Evolutionary conservation across 2,797 vertebrate genomes (phyloP).

Genomic region (Rhyacichthys aspro): DNA sequence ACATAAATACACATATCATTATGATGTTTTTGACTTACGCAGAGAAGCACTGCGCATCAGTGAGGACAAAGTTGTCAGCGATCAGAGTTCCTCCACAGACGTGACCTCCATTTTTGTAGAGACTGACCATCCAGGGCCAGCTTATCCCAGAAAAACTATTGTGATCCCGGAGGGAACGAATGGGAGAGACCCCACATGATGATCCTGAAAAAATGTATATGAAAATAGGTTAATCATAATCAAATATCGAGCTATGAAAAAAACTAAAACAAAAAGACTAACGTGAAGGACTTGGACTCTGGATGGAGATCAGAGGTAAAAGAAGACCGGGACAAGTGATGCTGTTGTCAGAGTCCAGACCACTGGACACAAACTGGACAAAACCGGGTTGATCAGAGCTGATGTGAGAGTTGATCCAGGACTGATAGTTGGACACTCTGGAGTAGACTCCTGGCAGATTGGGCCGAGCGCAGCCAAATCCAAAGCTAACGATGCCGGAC

Average conservation of each 20-base stretch:
- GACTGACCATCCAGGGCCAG: slow-evolving; percentile 65
- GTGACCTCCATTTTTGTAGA: slow-evolving; percentile 44
- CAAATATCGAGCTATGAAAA: background rate
- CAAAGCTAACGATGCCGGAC: slow-evolving; percentile 72
- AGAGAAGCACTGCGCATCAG: slow-evolving; percentile 51
- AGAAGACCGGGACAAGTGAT: slow-evolving; percentile 36
- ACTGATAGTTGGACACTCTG: slow-evolving; percentile 70
- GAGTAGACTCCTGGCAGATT: slow-evolving; percentile 66
- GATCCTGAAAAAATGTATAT: slow-evolving; percentile 9
- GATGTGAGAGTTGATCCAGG: slow-evolving; percentile 62
- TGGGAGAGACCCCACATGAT: slow-evolving; percentile 46
- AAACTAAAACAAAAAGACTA: slow-evolving; percentile 2
- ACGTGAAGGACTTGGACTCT: slow-evolving; percentile 18
- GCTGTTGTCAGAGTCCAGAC: slow-evolving; percentile 57
- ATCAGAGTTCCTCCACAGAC: slow-evolving; percentile 62
- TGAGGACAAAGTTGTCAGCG: slow-evolving; percentile 43
- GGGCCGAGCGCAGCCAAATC: slow-evolving; percentile 59
- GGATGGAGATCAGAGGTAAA: background rate
- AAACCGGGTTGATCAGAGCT: slow-evolving; percentile 60
- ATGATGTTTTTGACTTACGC: slow-evolving; percentile 30
- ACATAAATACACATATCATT: no score
- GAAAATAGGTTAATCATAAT: background rate
- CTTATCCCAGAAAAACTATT: slow-evolving; percentile 16
- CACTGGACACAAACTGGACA: slow-evolving; percentile 52
- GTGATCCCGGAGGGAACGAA: background rate